Base-by-base conservation (phyloP, 2,888 invertebrate genomes). In the Caenorhabditis becei region DNA sequence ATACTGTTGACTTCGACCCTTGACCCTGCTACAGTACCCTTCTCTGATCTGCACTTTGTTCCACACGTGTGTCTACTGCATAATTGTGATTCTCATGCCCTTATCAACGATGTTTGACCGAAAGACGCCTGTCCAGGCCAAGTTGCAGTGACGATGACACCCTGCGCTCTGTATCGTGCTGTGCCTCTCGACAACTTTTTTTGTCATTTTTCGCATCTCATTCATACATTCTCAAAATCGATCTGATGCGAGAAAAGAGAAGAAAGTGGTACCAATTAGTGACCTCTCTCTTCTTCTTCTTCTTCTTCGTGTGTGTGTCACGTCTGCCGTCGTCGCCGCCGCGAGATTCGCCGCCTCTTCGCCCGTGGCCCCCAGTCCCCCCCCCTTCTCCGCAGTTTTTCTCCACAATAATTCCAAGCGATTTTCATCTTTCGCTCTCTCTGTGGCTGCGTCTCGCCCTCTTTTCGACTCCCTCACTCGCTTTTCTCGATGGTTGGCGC, bases 231-330 rank as follows among this genome's bases (percentile, higher is more conserved):
- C 54, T 71, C 44, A 53, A 61, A 71, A 61, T 63, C 63, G 58
- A 65, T 66, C 41, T 75, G 11, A 28, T 49, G 26, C 26, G 37
- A 37, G n/a, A n/a, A 51, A 51, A 65, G 54, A 66, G 65, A 74
- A 65, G 65, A 74, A 74, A 74, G 74, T 74, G 74, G 74, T 66
- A 59, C 74, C 74, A 74, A 74, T 74, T 74, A 74, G 74, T 74
- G 74, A 74, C 65, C 74, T 66, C 74, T 66, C 65, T 53, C 66
- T 56, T 58, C 58, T 54, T 51, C 51, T 72, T 47, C 53, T 23
- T 63, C 47, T 72, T 71, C 70, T 18, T 44, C 37, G 61, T 49
- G 20, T 62, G 16, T 62, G 26, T 62, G 26, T 47, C 49, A 28
- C 62, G 37, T 62, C 71, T 61, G 59, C 35, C 32, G 59, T 51